Evolutionary conservation across 2,888 invertebrate genomes (phyloP).

Genomic region (Alloscopus bannaensis): DNA sequence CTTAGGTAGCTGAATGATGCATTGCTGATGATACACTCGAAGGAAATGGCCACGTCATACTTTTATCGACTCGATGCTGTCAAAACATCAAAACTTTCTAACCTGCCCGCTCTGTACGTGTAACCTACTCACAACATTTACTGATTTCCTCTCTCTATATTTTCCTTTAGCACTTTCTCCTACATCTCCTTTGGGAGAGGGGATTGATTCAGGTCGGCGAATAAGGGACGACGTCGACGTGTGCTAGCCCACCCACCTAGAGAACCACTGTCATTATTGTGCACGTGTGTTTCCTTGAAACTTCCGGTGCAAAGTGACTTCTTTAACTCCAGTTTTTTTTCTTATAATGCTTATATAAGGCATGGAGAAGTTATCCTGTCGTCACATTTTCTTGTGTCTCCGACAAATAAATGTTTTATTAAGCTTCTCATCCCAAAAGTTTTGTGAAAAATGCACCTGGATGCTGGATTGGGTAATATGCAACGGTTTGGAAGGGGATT

Average conservation of each 20-base stretch:
- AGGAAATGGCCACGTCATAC: neutral
- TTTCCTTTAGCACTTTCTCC: neutral
- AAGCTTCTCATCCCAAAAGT: neutral
- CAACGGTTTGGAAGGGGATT: neutral
- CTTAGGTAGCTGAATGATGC: no score
- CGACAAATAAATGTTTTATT: conserved; percentile 34
- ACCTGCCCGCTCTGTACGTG: neutral
- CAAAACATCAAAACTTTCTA: conserved; percentile 44
- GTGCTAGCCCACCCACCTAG: neutral
- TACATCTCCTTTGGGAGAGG: no score
- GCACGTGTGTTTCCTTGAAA: no score
- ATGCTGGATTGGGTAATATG: neutral
- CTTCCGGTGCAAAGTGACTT: no score
- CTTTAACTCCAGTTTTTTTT: no score
- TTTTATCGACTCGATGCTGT: conserved; percentile 41
- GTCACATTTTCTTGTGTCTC: conserved; percentile 13
- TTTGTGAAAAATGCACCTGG: neutral
- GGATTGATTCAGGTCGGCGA: no score
- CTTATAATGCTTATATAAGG: no score
- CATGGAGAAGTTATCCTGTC: neutral
- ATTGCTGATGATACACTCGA: no score
- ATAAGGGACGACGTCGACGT: neutral
- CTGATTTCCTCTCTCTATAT: neutral
- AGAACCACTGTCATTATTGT: neutral
- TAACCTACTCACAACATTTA: neutral